Evolutionary conservation across 1,140 invertebrate genomes (phyloP).

Genomic region (Rhizoglyphus robini): DNA sequence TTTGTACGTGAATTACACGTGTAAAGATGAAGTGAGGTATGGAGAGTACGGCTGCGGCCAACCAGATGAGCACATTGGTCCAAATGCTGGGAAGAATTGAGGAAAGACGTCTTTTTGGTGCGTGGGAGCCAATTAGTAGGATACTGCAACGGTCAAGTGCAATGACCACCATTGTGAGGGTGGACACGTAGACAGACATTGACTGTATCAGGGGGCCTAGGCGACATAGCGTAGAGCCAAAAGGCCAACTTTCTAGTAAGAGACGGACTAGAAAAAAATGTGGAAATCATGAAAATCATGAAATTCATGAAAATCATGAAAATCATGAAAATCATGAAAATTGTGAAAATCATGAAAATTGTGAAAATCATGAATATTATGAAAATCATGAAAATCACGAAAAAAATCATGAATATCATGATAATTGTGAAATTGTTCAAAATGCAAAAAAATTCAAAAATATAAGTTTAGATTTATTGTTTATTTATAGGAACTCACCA

Average conservation of each 20-base stretch:
- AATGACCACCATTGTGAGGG: slow-evolving; percentile 41
- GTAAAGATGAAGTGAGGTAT: slow-evolving; percentile 77
- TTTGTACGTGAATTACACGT: slow-evolving; percentile 21
- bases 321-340: no score
- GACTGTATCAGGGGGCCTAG: slow-evolving; percentile 40
- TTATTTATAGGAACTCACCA: no score
- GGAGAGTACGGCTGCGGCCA: slow-evolving; percentile 66
- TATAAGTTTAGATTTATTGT: no score
- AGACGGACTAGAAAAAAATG: no score
- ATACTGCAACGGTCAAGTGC: slow-evolving; percentile 41
- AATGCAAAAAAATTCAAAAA: no score
- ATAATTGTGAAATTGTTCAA: no score
- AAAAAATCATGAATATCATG: no score
- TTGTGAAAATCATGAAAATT: no score
- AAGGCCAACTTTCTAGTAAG: slow-evolving; percentile 35
- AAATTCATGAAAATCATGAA: no score
- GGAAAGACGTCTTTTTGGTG: slow-evolving; percentile 35
- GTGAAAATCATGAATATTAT: no score
- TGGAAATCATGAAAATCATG: no score
- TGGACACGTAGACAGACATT: slow-evolving; percentile 31
- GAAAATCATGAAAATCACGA: no score
- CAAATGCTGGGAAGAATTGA: not conserved
- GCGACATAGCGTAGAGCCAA: slow-evolving; percentile 37
- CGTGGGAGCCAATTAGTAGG: slow-evolving; percentile 38
- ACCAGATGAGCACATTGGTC: slow-evolving; percentile 75